phyloP scores from a whole-genome alignment of 2,113 vertebrate species.

The Aix galericulata region DNA sequence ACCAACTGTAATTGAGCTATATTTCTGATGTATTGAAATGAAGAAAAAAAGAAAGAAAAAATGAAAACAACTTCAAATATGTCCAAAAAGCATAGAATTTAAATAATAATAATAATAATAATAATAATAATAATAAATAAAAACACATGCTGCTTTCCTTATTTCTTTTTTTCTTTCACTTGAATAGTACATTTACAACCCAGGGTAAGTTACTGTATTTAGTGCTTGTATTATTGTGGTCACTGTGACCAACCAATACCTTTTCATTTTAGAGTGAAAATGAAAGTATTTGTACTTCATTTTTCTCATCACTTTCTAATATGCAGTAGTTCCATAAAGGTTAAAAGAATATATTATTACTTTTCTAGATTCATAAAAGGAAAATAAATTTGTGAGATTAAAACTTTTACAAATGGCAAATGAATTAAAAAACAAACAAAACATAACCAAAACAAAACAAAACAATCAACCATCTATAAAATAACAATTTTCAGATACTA shows the following conservation, averaged over 20 bases:
- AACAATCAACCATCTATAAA: neutral
- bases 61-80: neutral
- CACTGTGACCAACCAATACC: neutral
- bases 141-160: neutral
- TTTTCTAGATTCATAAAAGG: neutral
- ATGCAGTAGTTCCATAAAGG: neutral
- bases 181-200: neutral
- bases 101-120: neutral
- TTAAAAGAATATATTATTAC: neutral
- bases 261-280: neutral
- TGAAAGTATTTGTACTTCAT: neutral
- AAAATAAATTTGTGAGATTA: neutral
- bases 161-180: neutral
- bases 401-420: neutral
- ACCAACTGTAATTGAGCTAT: neutral
- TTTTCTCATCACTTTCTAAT: neutral
- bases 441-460: neutral
- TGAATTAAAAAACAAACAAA: neutral
- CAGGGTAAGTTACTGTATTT: neutral
- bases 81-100: neutral
- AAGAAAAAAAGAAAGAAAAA: neutral
- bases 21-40: neutral
- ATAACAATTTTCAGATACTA: neutral
- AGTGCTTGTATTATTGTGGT: neutral
- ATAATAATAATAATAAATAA: neutral